Conservation (phyloP, 2,888 invertebrate genomes). For the Trimorus sp. region DNA sequence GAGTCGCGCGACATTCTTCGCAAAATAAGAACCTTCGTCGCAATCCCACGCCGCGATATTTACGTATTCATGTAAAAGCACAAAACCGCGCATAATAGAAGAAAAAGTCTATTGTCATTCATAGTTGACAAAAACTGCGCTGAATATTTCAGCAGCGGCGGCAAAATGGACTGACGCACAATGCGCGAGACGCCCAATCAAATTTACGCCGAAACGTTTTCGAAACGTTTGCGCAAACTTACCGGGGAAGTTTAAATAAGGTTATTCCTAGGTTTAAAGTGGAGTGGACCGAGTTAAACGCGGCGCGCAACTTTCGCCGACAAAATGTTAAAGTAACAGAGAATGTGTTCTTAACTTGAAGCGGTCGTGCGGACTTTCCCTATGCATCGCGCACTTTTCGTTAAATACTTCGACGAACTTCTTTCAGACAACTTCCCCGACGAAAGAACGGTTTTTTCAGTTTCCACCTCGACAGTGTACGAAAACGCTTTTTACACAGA, state of each 20-base stretch:
- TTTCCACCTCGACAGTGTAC: too few species aligned
- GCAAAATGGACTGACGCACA: slow-evolving; percentile 34
- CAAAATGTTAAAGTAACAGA: neutral
- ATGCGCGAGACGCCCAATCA: slow-evolving; percentile 26
- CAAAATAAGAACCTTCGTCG: slow-evolving; percentile 36
- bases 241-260: slow-evolving; percentile 28
- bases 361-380: neutral
- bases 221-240: slow-evolving; percentile 29
- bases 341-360: neutral
- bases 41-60: slow-evolving; percentile 27
- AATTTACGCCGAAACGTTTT: slow-evolving; percentile 35
- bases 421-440: too few species aligned
- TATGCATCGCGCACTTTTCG: neutral
- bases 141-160: slow-evolving; percentile 39
- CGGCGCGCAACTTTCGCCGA: neutral
- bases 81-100: slow-evolving; percentile 39
- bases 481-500: too few species aligned
- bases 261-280: slow-evolving; percentile 21
- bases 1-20: slow-evolving; percentile 26
- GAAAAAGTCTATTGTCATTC: slow-evolving; percentile 42
- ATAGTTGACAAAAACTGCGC: slow-evolving; percentile 42
- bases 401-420: neutral
- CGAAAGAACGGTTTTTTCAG: too few species aligned
- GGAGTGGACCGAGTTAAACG: slow-evolving; percentile 6
- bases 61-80: slow-evolving; percentile 38